phyloP scores from a whole-genome alignment of 2,888 invertebrate genomes.

The Cetonia aurata region DNA sequence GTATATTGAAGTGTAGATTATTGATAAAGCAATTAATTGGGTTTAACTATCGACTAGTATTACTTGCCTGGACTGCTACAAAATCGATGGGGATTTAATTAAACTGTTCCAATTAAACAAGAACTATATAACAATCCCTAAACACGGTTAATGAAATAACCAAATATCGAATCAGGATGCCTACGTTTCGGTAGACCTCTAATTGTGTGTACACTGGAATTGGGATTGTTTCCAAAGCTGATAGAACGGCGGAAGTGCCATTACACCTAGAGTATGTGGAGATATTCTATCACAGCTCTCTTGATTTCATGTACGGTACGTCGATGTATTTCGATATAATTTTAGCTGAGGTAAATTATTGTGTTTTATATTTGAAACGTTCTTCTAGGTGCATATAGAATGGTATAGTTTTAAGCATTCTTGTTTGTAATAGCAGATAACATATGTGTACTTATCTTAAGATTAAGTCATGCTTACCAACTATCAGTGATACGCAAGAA shows the following conservation, averaged over 20 bases:
- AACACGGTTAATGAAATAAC: conserved; percentile 54
- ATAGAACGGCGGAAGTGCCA: not conserved
- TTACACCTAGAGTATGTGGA: not conserved
- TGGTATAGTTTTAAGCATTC: no score
- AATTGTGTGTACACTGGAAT: conserved; percentile 52
- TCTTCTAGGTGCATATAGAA: no score
- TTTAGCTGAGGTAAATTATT: no score
- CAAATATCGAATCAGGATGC: conserved; percentile 54
- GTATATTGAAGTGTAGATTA: conserved; percentile 45
- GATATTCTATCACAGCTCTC: not conserved
- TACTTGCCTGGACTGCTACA: not conserved
- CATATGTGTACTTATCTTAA: no score
- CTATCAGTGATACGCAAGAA: no score
- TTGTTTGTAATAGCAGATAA: no score
- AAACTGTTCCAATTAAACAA: conserved; percentile 54
- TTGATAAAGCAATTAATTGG: conserved; percentile 47
- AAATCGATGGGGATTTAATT: conserved; percentile 53
- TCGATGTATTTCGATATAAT: not conserved
- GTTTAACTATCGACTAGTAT: conserved; percentile 42
- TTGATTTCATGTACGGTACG: not conserved
- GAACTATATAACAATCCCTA: conserved; percentile 53
- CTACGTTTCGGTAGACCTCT: conserved; percentile 46
- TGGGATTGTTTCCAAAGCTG: not conserved
- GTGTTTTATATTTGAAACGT: no score
- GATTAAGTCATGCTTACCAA: no score